Evolutionary conservation across 2,113 vertebrate species (phyloP).

Genomic region (Pituophis catenifer): DNA sequence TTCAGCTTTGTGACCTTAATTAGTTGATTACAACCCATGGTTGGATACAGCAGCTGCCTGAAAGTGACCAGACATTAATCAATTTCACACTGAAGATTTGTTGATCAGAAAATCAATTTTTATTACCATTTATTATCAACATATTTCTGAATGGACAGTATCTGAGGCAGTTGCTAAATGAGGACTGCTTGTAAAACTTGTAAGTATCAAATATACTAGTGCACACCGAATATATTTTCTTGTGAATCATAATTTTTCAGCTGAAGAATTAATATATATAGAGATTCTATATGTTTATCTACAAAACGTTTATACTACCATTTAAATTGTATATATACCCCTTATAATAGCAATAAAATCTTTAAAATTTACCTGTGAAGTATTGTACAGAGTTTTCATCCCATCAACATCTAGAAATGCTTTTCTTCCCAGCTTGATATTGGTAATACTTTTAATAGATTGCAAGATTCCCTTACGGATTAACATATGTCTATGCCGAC

Average conservation of each 20-base stretch:
- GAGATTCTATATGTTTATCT: background rate
- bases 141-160: background rate
- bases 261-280: background rate
- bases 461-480: slow-evolving; percentile 93
- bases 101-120: background rate
- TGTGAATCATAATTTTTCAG: background rate
- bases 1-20: background rate
- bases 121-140: background rate
- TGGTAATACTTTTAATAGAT: slow-evolving; percentile 91
- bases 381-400: slow-evolving; percentile 92
- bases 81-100: background rate
- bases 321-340: background rate
- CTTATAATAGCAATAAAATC: background rate
- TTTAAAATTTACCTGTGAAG: slow-evolving; percentile 83
- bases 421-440: slow-evolving; percentile 92
- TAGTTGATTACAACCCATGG: background rate
- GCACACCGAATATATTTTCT: background rate
- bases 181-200: background rate
- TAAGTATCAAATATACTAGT: background rate
- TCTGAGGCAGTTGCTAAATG: background rate
- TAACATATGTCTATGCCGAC: slow-evolving; percentile 87
- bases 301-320: background rate
- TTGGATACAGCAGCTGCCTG: background rate
- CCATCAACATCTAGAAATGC: slow-evolving; percentile 91
- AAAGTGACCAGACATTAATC: background rate